A percentile compares a stretch with the other conserved stretches of the same genome.
Evolutionary conservation across 2,113 vertebrate species (phyloP).

Genomic region (Oncorhynchus keta): DNA sequence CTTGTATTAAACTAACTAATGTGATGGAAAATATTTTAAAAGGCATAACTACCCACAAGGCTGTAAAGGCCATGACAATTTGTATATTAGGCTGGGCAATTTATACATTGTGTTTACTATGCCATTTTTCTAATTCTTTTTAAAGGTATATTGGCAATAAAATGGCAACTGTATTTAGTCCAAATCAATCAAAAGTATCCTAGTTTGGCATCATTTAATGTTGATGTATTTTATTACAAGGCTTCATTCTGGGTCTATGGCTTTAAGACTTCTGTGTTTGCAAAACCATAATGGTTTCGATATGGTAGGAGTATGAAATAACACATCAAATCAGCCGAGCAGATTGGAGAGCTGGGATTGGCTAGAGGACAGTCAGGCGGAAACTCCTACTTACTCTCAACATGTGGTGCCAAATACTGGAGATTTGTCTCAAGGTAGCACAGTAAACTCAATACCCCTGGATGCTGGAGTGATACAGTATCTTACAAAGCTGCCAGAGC

Average conservation of each 20-base stretch:
- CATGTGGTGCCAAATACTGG: constrained; percentile 38
- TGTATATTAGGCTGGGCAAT: neutral
- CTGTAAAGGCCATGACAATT: neutral
- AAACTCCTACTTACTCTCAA: constrained; percentile 60
- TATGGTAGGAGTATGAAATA: constrained; percentile 11
- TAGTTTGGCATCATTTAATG: neutral
- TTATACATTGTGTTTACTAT: neutral
- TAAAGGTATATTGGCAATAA: neutral
- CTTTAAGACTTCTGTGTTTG: neutral
- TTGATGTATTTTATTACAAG: neutral
- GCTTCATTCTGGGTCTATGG: neutral
- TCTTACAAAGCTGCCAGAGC: constrained; percentile 29
- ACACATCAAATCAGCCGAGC: constrained; percentile 59
- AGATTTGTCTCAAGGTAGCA: constrained; percentile 44
- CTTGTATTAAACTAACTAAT: neutral
- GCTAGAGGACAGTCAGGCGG: constrained; percentile 47
- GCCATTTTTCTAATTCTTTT: neutral
- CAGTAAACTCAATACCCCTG: constrained; percentile 34
- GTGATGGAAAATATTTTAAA: neutral
- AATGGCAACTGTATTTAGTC: neutral
- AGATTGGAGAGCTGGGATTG: constrained; percentile 50
- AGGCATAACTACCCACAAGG: neutral
- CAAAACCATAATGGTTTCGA: neutral
- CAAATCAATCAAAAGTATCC: neutral
- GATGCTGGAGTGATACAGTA: constrained; percentile 22